Evolutionary conservation across 2,797 vertebrate genomes (phyloP).

Genomic region (Serranus cabrilla): DNA sequence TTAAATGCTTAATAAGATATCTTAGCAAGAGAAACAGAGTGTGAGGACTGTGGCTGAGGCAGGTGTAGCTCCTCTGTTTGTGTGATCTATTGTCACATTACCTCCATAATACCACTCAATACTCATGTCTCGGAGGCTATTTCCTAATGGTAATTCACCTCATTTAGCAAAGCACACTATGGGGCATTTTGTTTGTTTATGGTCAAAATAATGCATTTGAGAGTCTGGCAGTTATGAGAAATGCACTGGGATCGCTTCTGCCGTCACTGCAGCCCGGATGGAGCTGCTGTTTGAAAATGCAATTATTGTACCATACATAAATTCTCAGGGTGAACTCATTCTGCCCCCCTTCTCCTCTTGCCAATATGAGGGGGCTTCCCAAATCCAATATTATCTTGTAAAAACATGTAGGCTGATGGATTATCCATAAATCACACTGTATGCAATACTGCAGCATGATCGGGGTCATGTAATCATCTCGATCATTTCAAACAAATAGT

Average conservation of each 20-base stretch:
- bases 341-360: conserved; percentile 1
- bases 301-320: conserved; percentile 63
- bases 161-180: conserved; percentile 69
- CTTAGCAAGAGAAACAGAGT: background rate
- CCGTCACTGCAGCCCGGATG: conserved; percentile 31
- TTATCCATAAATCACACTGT: conserved; percentile 68
- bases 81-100: conserved; percentile 60
- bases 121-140: conserved; percentile 26
- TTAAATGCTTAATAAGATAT: background rate
- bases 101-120: conserved; percentile 52
- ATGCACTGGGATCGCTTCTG: conserved; percentile 47
- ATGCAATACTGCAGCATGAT: conserved; percentile 59
- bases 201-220: conserved; percentile 52
- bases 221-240: conserved; percentile 60
- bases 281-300: conserved; percentile 59
- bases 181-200: conserved; percentile 71
- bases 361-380: conserved; percentile 47
- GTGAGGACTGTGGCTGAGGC: conserved; percentile 1
- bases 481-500: conserved; percentile 77
- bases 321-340: conserved; percentile 43
- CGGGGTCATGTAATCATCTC: conserved; percentile 67
- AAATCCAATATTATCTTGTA: conserved; percentile 77
- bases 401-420: conserved; percentile 73
- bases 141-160: conserved; percentile 69
- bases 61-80: conserved; percentile 26